Evolutionary conservation across 2,888 invertebrate species (phyloP).

Genomic region (Folsomia candida): DNA sequence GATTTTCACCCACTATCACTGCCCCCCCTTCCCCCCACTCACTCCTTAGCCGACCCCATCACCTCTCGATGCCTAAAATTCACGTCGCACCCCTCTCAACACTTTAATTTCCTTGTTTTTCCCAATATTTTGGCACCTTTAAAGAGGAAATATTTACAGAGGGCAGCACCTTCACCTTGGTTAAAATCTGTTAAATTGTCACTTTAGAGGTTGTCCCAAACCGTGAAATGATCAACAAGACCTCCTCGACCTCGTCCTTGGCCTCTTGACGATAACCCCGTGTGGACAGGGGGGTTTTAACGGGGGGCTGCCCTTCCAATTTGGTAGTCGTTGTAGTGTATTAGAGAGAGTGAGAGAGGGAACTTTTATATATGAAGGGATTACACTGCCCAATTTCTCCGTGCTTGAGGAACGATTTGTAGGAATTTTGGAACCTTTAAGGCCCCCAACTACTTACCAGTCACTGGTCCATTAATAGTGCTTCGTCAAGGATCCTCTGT

Average conservation of each 20-base stretch:
- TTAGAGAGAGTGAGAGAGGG: too few relatives aligned
- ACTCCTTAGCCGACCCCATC: too few relatives aligned
- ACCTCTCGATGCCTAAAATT: neutral
- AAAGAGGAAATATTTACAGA: constrained; percentile 26
- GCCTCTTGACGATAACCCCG: neutral
- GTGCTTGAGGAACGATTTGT: neutral
- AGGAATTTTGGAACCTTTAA: neutral
- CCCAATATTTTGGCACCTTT: neutral
- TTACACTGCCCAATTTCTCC: neutral
- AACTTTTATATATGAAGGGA: neutral
- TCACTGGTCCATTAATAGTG: constrained; percentile 12
- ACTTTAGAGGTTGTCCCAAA: too few relatives aligned
- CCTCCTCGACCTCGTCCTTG: neutral
- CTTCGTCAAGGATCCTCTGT: neutral
- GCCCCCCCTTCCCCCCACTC: too few relatives aligned
- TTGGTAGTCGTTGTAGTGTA: too few relatives aligned
- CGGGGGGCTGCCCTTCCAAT: too few relatives aligned
- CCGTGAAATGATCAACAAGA: neutral
- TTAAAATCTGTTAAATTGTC: neutral
- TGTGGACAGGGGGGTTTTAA: too few relatives aligned
- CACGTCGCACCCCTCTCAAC: neutral
- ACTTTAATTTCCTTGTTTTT: too few relatives aligned
- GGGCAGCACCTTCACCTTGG: constrained; percentile 22
- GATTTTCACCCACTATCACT: too few relatives aligned
- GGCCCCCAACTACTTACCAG: neutral